Evolutionary conservation across 1,140 invertebrate genomes (phyloP).

Genomic region (roundworm (Caenorhabditis elegans)): DNA sequence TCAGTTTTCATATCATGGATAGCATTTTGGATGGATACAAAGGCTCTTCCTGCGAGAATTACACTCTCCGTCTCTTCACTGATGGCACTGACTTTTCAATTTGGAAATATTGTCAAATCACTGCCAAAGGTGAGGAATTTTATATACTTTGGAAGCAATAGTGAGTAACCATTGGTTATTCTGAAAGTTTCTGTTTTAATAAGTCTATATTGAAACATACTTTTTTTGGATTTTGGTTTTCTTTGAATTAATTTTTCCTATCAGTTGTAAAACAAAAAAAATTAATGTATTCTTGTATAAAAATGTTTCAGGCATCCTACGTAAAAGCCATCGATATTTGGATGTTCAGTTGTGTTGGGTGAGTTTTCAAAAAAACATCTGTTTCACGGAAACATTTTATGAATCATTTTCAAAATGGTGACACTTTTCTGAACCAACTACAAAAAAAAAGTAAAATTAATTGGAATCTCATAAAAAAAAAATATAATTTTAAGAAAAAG

Average conservation of each 20-base stretch:
- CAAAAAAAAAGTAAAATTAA: too few species aligned
- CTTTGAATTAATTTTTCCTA: not conserved
- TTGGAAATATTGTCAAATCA: constrained; percentile 64
- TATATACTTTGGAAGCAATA: too few species aligned
- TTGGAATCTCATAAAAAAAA: too few species aligned
- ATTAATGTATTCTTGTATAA: too few species aligned
- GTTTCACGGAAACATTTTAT: too few species aligned
- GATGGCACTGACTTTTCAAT: constrained; percentile 66
- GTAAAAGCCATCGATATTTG: constrained; percentile 64
- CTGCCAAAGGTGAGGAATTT: constrained; percentile 54
- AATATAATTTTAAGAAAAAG: too few species aligned
- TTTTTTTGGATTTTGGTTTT: too few species aligned
- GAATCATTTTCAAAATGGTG: too few species aligned
- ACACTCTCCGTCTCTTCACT: constrained; percentile 53
- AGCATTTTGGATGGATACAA: constrained; percentile 66
- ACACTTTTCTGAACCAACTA: too few species aligned
- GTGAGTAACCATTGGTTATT: too few species aligned
- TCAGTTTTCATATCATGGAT: constrained; percentile 59
- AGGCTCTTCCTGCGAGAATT: constrained; percentile 61
- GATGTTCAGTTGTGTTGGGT: constrained; percentile 66
- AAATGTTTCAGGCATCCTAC: constrained; percentile 55
- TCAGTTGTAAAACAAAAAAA: not conserved
- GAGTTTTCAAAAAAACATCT: not conserved
- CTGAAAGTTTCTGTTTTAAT: too few species aligned
- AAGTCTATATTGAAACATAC: too few species aligned